A percentile compares a stretch with the other conserved stretches of the same genome.
Conservation (phyloP, 2,888 invertebrate species). For the Apotomis turbidana region DNA sequence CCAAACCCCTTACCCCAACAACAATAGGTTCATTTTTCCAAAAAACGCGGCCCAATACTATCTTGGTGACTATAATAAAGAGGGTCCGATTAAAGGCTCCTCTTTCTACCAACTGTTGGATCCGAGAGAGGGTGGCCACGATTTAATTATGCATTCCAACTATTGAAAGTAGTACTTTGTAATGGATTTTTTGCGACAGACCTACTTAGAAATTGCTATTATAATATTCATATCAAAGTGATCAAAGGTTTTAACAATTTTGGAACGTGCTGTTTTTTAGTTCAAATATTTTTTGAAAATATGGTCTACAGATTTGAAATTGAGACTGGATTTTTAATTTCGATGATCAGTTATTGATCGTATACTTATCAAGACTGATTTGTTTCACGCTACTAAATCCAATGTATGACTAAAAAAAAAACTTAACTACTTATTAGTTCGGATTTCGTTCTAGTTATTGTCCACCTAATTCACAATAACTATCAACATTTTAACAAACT, state of each 20-base stretch:
- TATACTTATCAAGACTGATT: no score
- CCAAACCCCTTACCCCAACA: neutral
- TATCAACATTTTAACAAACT: constrained; percentile 15
- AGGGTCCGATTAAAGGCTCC: constrained; percentile 79
- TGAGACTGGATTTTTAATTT: no score
- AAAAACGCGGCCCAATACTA: neutral
- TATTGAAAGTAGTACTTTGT: constrained; percentile 73
- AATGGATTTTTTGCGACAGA: constrained; percentile 69
- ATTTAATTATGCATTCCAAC: constrained; percentile 79
- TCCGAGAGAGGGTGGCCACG: constrained; percentile 53
- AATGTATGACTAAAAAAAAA: no score
- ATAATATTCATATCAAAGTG: constrained; percentile 13
- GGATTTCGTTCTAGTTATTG: neutral
- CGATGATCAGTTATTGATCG: no score
- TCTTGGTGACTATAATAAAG: constrained; percentile 65
- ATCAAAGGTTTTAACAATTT: neutral
- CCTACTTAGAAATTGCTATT: constrained; percentile 50
- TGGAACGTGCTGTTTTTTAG: no score
- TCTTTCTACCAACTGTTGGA: constrained; percentile 80
- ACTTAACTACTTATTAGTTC: no score
- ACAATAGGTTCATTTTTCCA: neutral
- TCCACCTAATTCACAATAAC: neutral
- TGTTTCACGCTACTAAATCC: no score
- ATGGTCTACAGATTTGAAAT: no score
- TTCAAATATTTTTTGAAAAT: neutral